phyloP scores from a whole-genome alignment of 2,113 vertebrate species.

The human (Homo sapiens) region GRCh38 chr1:117587001-117587500 shows the following conservation, averaged over 20 bases:
- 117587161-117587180: background rate
- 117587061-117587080: background rate
- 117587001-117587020: constrained; percentile 36
- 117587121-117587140: fast-evolving
- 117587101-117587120: background rate
- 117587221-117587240: constrained; percentile 27
- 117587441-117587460: constrained; percentile 50
- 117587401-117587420: background rate
- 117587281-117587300: background rate
- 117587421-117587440: constrained; percentile 17
- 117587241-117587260: constrained; percentile 32
- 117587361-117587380: constrained; percentile 6
- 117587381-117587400: background rate
- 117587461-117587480: constrained; percentile 67
- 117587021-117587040: background rate
- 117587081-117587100: background rate
- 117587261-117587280: constrained; percentile 74
- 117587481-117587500: constrained; percentile 45
- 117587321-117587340: constrained; percentile 48
- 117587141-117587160: background rate
- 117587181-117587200: background rate
- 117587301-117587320: constrained; percentile 40
- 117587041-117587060: background rate
- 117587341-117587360: constrained; percentile 45
- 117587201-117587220: background rate